phyloP scores from a whole-genome alignment of 1,140 invertebrate genomes.

The Drosophila oshimai region DNA sequence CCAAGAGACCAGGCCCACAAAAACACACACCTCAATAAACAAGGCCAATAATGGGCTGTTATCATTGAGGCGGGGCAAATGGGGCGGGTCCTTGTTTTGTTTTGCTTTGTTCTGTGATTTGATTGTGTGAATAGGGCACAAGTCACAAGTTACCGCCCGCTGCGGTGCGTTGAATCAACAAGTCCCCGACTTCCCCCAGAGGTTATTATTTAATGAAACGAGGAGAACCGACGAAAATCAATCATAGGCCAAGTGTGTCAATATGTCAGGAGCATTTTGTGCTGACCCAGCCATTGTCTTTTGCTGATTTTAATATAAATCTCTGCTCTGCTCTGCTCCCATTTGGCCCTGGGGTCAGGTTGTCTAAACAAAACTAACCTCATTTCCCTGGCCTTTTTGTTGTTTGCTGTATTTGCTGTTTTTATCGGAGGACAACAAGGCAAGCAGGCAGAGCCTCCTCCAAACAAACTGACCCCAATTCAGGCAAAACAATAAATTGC shows the following conservation, averaged over 20 bases:
- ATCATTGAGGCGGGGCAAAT: constrained; percentile 35
- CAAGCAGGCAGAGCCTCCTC: constrained; percentile 12
- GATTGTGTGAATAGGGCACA: constrained; percentile 39
- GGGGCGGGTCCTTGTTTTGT: constrained; percentile 10
- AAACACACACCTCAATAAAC: constrained; percentile 19
- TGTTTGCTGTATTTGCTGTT: constrained; percentile 23
- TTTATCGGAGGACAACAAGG: constrained; percentile 1
- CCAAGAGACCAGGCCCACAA: background rate
- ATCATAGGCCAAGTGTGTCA: constrained; percentile 73
- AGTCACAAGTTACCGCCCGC: constrained; percentile 1
- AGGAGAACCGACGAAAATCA: constrained; percentile 49
- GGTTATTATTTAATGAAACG: constrained; percentile 4
- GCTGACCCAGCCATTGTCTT: constrained; percentile 53
- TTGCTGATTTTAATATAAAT: constrained; percentile 30
- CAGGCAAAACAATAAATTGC: constrained; percentile 73
- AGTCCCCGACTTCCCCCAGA: constrained; percentile 24
- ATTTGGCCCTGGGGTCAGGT: constrained; percentile 44
- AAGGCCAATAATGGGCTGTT: constrained; percentile 39
- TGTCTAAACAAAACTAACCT: constrained; percentile 76
- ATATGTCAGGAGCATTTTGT: constrained; percentile 68
- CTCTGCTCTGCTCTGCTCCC: constrained; percentile 8
- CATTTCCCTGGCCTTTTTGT: constrained; percentile 41
- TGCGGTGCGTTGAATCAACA: constrained; percentile 57
- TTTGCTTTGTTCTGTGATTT: constrained; percentile 52
- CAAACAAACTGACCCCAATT: constrained; percentile 73